Base-by-base conservation (phyloP, 2,888 invertebrate species). In the Melangyna quadrimaculata region DNA sequence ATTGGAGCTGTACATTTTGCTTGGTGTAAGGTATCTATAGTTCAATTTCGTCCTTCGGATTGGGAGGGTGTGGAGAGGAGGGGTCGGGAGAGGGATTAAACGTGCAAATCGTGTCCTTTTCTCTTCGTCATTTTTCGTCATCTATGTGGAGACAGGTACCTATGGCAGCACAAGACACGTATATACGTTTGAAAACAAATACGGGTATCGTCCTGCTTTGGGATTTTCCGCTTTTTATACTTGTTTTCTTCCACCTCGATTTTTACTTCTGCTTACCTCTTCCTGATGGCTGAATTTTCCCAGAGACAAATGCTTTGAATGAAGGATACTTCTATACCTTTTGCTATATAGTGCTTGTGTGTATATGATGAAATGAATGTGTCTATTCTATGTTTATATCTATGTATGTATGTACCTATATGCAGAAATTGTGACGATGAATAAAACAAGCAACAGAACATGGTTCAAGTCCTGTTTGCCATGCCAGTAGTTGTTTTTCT, bases 371-470 rank as follows among this genome's bases (percentile, higher is more conserved):
- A n/a, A n/a, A n/a, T n/a, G n/a, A 9, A 24, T 12, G 12, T 51
- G 24, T 14, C n/a, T 17, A 3, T 5, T 14, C 2, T 14, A 57
- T 53, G 24, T 51, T 48, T 55, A 29, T 17, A 19, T 35, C 0
- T 17, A n/a, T 67, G 24, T 35, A 35, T 14, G 59, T 71, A 71
- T 63, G 51, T 6, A 27, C 27, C n/a, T n/a, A n/a, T n/a, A n/a
- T n/a, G n/a, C n/a, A n/a, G n/a, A n/a, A 67, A 78, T 72, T n/a
- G 65, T 77, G 72, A 82, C 69, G 78, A 78, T 78, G 72, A 73
- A 78, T 82, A 82, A 82, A 82, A 82, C 78, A 81, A 81, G 77
- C 77, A 81, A 73, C 57, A 81, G 65, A 77, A 77, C 77, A 81
- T 71, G 81, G 65, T 81, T 71, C 82, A 82, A 82, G 72, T 78